Evolutionary conservation across 2,888 invertebrate genomes (phyloP).

Genomic region (Callosobruchus maculatus): DNA sequence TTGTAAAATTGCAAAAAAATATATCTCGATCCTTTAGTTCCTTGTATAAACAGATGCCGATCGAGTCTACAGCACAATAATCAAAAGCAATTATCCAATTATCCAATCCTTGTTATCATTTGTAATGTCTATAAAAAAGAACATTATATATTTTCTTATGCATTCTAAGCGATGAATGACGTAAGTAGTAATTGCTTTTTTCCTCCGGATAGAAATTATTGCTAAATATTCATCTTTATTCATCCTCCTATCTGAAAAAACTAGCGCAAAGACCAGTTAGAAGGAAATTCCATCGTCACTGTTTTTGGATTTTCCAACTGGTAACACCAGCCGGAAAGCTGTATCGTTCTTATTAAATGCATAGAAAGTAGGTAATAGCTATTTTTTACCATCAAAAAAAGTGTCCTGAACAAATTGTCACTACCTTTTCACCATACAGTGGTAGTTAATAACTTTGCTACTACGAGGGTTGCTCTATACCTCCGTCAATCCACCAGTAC

Average conservation of each 20-base stretch:
- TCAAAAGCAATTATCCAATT: not conserved
- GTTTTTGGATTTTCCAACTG: slow-evolving; percentile 28
- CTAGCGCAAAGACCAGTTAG: not conserved
- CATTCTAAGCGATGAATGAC: not conserved
- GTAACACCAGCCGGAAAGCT: slow-evolving; percentile 26
- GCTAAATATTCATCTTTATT: not conserved
- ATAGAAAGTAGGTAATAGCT: too few relatives aligned
- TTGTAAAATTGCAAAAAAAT: too few relatives aligned
- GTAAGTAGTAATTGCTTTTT: not conserved
- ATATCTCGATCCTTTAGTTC: too few relatives aligned
- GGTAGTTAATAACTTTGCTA: too few relatives aligned
- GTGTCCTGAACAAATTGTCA: too few relatives aligned
- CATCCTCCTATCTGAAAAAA: not conserved
- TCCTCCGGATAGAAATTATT: not conserved
- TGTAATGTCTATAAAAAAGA: not conserved
- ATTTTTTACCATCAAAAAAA: too few relatives aligned
- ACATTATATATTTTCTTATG: not conserved
- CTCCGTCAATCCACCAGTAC: too few relatives aligned
- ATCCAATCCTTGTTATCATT: too few relatives aligned
- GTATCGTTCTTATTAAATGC: too few relatives aligned
- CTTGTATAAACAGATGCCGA: not conserved
- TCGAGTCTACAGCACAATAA: not conserved
- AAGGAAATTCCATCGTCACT: not conserved
- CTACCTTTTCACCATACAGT: too few relatives aligned
- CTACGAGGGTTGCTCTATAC: too few relatives aligned